Evolutionary conservation across 37 sponge, comb jelly and placozoan genomes (phyloP).

Genomic region (Beroe forskalii): DNA sequence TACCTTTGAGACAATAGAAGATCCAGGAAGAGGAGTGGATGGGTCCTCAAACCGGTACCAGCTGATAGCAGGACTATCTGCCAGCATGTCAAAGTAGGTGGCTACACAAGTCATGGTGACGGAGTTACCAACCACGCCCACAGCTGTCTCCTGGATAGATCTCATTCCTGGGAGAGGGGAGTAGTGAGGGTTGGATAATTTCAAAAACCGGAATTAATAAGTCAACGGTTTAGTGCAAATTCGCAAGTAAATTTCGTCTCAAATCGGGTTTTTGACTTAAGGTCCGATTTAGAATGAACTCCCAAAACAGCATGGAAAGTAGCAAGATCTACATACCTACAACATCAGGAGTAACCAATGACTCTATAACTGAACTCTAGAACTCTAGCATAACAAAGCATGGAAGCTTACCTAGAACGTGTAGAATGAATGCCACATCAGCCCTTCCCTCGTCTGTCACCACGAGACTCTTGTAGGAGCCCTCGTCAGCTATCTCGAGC

Average conservation of each 20-base stretch:
- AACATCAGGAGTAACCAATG: too few species aligned
- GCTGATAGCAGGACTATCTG: background rate
- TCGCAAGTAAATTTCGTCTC: too few species aligned
- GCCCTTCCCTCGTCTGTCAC: slow-evolving; percentile 47
- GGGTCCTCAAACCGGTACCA: slow-evolving; percentile 27
- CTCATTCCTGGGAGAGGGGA: slow-evolving; percentile 26
- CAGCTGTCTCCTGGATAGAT: slow-evolving; percentile 16
- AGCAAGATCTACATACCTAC: too few species aligned
- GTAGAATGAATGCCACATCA: background rate
- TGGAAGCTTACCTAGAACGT: slow-evolving; percentile 5
- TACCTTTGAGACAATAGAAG: background rate
- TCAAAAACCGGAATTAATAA: too few species aligned
- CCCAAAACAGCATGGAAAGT: too few species aligned
- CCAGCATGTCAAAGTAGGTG: background rate
- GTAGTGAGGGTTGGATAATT: too few species aligned
- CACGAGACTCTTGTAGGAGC: slow-evolving; percentile 63
- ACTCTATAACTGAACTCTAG: too few species aligned
- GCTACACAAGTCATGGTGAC: slow-evolving; percentile 31
- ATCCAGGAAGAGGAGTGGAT: slow-evolving; percentile 5
- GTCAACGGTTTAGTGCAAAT: too few species aligned
- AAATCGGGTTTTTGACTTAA: too few species aligned
- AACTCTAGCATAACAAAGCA: too few species aligned
- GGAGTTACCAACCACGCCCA: slow-evolving; percentile 38
- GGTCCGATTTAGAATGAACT: too few species aligned
- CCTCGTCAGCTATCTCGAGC: slow-evolving; percentile 39